Conservation (phyloP, 1,140 invertebrate genomes). For the Glossosoma conforme region DNA sequence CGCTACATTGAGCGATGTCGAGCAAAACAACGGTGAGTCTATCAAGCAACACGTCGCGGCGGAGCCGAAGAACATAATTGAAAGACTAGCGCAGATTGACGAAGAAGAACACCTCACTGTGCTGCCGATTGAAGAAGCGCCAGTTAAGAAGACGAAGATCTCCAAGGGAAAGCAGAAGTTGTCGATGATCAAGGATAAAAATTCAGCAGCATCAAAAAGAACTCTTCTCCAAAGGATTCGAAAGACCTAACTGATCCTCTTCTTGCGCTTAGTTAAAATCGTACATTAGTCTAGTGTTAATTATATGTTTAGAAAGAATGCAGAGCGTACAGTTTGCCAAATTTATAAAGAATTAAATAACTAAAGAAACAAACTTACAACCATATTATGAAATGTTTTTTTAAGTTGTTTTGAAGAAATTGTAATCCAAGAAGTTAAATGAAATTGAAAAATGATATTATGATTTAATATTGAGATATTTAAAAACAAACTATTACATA, state of each 20-base stretch:
- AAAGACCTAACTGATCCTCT: conserved; percentile 56
- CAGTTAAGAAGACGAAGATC: conserved; percentile 54
- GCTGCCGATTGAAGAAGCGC: conserved; percentile 36
- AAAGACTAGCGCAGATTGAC: conserved; percentile 68
- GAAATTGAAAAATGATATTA: too few relatives aligned
- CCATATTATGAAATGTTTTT: too few relatives aligned
- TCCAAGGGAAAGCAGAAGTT: conserved; percentile 59
- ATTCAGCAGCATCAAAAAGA: conserved; percentile 41
- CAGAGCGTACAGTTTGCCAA: neutral
- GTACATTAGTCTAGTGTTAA: conserved; percentile 1
- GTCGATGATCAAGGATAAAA: conserved; percentile 53
- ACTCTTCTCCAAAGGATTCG: conserved; percentile 27
- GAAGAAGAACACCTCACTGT: conserved; percentile 46
- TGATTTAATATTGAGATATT: too few relatives aligned
- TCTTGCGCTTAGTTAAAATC: conserved; percentile 58
- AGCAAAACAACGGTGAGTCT: conserved; percentile 37
- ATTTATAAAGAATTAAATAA: neutral
- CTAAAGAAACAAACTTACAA: neutral
- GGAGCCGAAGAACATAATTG: conserved; percentile 75
- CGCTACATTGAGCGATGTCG: conserved; percentile 45
- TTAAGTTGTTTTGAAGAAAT: too few relatives aligned
- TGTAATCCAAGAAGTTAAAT: too few relatives aligned
- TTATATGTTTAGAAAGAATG: neutral
- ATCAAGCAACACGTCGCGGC: conserved; percentile 45
- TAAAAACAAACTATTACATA: too few relatives aligned